phyloP scores from a whole-genome alignment of 1,140 invertebrate genomes.

The Drosophila hydei region DNA sequence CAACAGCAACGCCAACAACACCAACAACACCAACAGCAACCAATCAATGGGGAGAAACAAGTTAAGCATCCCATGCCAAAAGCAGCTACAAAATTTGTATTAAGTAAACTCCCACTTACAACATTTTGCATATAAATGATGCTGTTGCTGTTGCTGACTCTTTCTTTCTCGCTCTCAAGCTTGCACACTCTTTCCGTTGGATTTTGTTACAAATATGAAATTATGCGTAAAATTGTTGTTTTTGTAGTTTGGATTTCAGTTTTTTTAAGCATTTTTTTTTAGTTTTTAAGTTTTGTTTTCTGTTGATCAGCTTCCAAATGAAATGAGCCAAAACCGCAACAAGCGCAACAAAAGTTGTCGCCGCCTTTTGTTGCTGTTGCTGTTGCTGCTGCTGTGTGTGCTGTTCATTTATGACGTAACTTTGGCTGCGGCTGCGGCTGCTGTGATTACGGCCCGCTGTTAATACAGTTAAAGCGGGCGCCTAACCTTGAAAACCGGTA shows the following conservation, averaged over 20 bases:
- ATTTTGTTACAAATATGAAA: slow-evolving; percentile 79
- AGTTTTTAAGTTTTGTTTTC: slow-evolving; percentile 6
- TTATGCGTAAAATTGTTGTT: slow-evolving; percentile 75
- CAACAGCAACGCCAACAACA: slow-evolving; percentile 39
- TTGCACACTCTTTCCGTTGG: slow-evolving; percentile 23
- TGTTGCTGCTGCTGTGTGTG: slow-evolving; percentile 45
- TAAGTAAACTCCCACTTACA: slow-evolving; percentile 74
- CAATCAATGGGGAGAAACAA: slow-evolving; percentile 49
- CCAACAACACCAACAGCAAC: slow-evolving; percentile 40
- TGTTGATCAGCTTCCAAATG: slow-evolving; percentile 48
- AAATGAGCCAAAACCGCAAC: slow-evolving; percentile 75
- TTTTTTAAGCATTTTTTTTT: slow-evolving; percentile 7
- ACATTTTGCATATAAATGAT: slow-evolving; percentile 54
- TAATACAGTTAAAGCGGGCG: slow-evolving; percentile 78
- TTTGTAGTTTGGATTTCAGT: slow-evolving; percentile 35
- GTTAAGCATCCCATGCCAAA: slow-evolving; percentile 46
- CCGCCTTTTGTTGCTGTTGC: slow-evolving; percentile 33
- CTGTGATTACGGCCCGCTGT: slow-evolving; percentile 77
- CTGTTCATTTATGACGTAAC: slow-evolving; percentile 74
- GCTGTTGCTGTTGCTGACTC: slow-evolving; percentile 2
- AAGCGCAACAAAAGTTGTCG: slow-evolving; percentile 59
- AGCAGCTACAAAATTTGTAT: slow-evolving; percentile 39
- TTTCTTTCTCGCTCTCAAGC: background rate
- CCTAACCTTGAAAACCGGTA: slow-evolving; percentile 83
- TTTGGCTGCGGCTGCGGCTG: slow-evolving; percentile 58